Conservation (phyloP, 2,888 invertebrate genomes). For the Lithodes maja region DNA sequence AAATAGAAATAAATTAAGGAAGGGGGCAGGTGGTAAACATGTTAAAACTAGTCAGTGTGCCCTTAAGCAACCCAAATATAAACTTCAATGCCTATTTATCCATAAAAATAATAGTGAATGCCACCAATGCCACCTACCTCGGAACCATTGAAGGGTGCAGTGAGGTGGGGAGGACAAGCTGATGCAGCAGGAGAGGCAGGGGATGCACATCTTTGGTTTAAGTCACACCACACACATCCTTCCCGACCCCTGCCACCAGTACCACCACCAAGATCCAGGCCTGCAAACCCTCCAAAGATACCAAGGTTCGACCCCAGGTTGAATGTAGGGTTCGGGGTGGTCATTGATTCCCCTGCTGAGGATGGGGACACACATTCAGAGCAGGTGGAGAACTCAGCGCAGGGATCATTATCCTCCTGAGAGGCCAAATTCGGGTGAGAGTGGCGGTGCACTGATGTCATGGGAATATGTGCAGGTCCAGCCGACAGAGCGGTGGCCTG, state of each 20-base stretch:
- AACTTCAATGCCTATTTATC: too few species aligned
- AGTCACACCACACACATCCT: slow-evolving; percentile 46
- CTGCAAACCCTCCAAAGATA: background rate
- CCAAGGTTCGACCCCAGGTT: background rate
- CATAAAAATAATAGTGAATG: too few species aligned
- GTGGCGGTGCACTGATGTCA: background rate
- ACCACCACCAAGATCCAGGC: background rate
- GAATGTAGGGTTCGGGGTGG: background rate
- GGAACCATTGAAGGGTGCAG: slow-evolving; percentile 35
- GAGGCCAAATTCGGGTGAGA: background rate
- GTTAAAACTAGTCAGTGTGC: too few species aligned
- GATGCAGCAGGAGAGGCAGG: slow-evolving; percentile 1
- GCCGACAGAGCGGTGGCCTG: slow-evolving; percentile 42
- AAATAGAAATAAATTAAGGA: too few species aligned
- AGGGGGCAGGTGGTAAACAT: too few species aligned
- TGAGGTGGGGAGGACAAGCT: slow-evolving; percentile 41
- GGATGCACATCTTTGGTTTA: slow-evolving; percentile 32
- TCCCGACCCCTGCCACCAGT: background rate
- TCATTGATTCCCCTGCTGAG: background rate
- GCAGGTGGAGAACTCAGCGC: slow-evolving; percentile 21
- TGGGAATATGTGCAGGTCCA: slow-evolving; percentile 39
- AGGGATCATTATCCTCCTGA: background rate
- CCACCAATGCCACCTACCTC: background rate
- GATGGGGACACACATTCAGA: slow-evolving; percentile 16
- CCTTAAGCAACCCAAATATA: too few species aligned